Percentiles rank a stretch among this genome's conserved stretches.
These are phyloP conservation scores for Drosophila anomalata DNA, from an alignment of 2,888 invertebrate genomes.

Conservation along the genomic window DNA sequence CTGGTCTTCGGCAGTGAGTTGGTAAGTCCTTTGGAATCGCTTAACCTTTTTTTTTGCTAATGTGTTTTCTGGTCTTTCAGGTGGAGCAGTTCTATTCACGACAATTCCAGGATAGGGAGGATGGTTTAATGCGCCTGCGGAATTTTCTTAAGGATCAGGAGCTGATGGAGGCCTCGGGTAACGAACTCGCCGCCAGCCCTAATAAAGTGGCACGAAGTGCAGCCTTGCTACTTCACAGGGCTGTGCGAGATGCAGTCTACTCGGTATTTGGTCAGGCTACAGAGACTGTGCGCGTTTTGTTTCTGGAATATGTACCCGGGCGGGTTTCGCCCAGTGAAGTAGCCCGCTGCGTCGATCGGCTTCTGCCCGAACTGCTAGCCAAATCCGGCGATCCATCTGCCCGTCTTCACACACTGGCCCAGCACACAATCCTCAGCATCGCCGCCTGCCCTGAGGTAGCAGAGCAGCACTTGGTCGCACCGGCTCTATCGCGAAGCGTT, in stretches of 20 bases:
- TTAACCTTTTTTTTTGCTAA: background rate
- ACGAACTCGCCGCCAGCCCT: constrained; percentile 75
- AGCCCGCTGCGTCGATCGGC: constrained; percentile 91
- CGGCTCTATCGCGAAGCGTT: constrained; percentile 92
- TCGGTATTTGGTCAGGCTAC: constrained; percentile 94
- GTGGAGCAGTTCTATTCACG: constrained; percentile 96
- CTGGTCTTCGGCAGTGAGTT: constrained; percentile 95
- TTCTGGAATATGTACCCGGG: constrained; percentile 92
- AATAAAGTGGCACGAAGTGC: constrained; percentile 94
- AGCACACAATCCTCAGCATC: constrained; percentile 93
- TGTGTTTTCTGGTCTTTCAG: constrained; percentile 82
- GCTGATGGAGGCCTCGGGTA: constrained; percentile 79
- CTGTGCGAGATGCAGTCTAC: constrained; percentile 94
- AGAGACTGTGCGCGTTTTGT: constrained; percentile 91
- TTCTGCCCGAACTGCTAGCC: constrained; percentile 92
- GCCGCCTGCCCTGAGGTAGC: constrained; percentile 92
- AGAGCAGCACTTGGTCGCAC: constrained; percentile 92
- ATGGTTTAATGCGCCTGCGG: constrained; percentile 89
- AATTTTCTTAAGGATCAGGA: constrained; percentile 82
- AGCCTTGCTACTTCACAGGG: constrained; percentile 90
- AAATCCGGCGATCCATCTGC: constrained; percentile 95
- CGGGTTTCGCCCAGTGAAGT: constrained; percentile 94
- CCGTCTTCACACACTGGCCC: constrained; percentile 93
- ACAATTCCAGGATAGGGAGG: constrained; percentile 94
- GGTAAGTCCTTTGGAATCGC: constrained; percentile 84